Base-by-base conservation (phyloP, 2,113 vertebrate species). In the Gallinago jamesoni region DNA sequence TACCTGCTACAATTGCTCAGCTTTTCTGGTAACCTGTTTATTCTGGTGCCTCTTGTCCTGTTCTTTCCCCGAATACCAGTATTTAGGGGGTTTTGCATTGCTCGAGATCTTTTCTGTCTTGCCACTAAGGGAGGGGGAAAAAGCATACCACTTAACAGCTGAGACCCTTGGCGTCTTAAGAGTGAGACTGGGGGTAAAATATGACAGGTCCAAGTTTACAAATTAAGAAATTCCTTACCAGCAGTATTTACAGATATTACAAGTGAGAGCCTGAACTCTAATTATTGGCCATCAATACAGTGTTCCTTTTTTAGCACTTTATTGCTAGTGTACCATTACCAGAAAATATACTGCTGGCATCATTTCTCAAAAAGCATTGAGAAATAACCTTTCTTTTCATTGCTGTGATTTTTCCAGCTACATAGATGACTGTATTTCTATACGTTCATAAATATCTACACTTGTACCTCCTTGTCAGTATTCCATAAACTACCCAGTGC, bases 81-180 rank as follows among this genome's bases (percentile, higher is more conserved):
- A 15, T 48, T 87, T 66, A 55, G 13, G 33, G 37, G 5, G 13
- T 64, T 60, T 68, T 68, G 20, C 4, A 2, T 56, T 69, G 30
- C 25, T 50, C 7, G 13, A 68, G 17, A 60, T 64, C 48, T 55
- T 83, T 30, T 60, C 43, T 86, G 67, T 28, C 53, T 83, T 83
- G 15, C 28, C 16, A 20, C 31, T 59, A 25, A 47, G 16, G 5
- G 14, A 20, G 6, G 3, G 1, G 3, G 15, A 59, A 0, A 25
- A 62, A 79, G n/a, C 37, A 30, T 67, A 27, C 6, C 41, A 16
- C 35, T 68, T 48, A 52, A 62, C 15, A 64, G 7, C 17, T 35
- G 41, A 67, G 50, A 62, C 55, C 8, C 9, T 53, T 60, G 28
- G 25, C 15, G 1, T 73, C 64, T 35, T 77, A 22, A 22, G 35